Evolutionary conservation across 2,888 invertebrate genomes (phyloP).

Genomic region (Eupithecia dodoneata): DNA sequence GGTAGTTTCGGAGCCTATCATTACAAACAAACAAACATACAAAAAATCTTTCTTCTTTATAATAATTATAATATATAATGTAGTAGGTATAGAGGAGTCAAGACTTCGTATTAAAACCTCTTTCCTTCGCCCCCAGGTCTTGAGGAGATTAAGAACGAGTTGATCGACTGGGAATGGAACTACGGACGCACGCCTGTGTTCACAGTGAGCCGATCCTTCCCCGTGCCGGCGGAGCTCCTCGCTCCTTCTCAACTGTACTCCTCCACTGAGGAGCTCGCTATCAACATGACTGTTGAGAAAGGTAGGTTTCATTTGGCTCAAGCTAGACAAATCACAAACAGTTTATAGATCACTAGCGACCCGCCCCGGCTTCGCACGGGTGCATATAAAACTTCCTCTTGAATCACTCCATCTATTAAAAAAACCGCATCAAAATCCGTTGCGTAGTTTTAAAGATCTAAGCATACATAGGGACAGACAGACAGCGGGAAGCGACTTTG

Average conservation of each 20-base stretch:
- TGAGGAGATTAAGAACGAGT: constrained; percentile 86
- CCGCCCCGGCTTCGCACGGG: no score
- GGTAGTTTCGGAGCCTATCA: no score
- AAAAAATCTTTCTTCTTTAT: no score
- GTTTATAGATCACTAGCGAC: neutral
- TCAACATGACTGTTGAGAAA: constrained; percentile 86
- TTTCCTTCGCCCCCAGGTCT: constrained; percentile 83
- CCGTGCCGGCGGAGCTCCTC: constrained; percentile 83
- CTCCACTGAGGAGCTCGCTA: constrained; percentile 81
- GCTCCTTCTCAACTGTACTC: constrained; percentile 69
- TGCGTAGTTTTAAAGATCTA: no score
- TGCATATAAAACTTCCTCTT: no score
- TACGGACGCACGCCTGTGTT: constrained; percentile 95
- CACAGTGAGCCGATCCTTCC: constrained; percentile 87
- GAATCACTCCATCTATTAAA: no score
- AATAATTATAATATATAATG: neutral
- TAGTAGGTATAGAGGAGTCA: neutral
- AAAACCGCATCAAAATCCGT: no score
- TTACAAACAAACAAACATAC: no score
- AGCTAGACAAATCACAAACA: neutral
- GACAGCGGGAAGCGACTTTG: no score
- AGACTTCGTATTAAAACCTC: neutral
- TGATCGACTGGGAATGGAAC: constrained; percentile 94
- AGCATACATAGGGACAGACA: no score
- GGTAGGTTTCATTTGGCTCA: constrained; percentile 50